These are phyloP conservation scores for Patella ulyssiponensis DNA, from an alignment of 2,888 invertebrate genomes.

Conservation along the genomic window DNA sequence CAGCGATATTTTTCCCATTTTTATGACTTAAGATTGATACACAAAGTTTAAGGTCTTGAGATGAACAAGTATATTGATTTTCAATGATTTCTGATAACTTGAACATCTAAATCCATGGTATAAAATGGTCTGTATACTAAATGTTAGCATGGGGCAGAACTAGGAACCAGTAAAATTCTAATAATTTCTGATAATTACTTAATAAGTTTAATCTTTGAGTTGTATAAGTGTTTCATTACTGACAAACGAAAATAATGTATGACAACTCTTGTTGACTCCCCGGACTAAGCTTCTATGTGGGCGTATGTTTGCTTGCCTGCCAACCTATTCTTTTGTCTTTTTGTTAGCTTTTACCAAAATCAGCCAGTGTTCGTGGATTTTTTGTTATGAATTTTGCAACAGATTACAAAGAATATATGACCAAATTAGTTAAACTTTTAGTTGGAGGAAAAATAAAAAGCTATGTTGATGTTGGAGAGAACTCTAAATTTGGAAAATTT, in stretches of 20 bases:
- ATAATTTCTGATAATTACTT: not conserved
- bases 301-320: too few species aligned
- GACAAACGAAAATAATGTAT: too few species aligned
- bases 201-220: not conserved
- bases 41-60: too few species aligned
- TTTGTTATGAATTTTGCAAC: constrained; percentile 57
- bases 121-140: too few species aligned
- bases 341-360: constrained; percentile 60
- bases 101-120: too few species aligned
- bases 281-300: too few species aligned
- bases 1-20: not conserved
- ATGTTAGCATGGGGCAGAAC: too few species aligned
- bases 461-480: constrained; percentile 57
- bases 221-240: not conserved
- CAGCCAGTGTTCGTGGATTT: constrained; percentile 65
- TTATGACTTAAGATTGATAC: too few species aligned
- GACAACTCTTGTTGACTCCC: too few species aligned
- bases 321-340: constrained; percentile 1
- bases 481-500: constrained; percentile 53
- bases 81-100: too few species aligned
- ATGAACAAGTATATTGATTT: too few species aligned
- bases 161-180: too few species aligned
- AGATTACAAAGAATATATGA: constrained; percentile 49
- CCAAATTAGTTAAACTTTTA: constrained; percentile 47
- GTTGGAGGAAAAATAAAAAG: constrained; percentile 53